Base-by-base conservation (phyloP, 2,113 vertebrate species). In the Oophaga pumilio region DNA sequence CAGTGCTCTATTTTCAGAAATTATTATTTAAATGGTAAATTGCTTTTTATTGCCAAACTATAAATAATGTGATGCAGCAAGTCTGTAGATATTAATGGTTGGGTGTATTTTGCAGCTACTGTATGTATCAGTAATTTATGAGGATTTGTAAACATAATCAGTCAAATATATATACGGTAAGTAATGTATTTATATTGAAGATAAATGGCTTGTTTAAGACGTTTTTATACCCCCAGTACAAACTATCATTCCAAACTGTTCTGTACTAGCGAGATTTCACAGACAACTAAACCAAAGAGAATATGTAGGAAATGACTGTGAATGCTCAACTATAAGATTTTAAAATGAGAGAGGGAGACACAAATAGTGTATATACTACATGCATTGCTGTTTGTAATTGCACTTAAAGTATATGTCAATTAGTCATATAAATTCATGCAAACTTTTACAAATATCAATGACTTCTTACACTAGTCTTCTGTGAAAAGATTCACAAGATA, bases 21-120 rank as follows among this genome's bases (percentile, higher is more conserved):
- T 87, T 92, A 90, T 90, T 89, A 91, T 90, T 92, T 91, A 71
- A 85, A 53, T 43, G n/a, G 52, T 28, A 74, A 74, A 49, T 50
- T 74, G 17, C 71, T 49, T 50, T 71, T 71, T 71, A 68, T 84
- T 59, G 69, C 60, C 33, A 9, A 15, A 57, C 66, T 56, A 49
- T 18, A 85, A 76, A 26, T 74, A 74, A 60, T 85, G 15, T 28
- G 73, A 59, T 33, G 57, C 77, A 80, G 24, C 60, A 60, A 17
- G 20, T 80, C 14, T 69, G 43, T 69, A 68, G 80, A 68, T 83
- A 50, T 68, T 71, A 69, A 84, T 68, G 62, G 24, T 56, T 28
- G n/a, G 2, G 22, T 50, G 52, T 15, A 24, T 71, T 69, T 3
- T 83, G 59, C 20, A 53, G 64, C 62, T 52, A 11, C 33, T 53